Conservation (phyloP, 2,113 vertebrate genomes). For the Hyla sarda region DNA sequence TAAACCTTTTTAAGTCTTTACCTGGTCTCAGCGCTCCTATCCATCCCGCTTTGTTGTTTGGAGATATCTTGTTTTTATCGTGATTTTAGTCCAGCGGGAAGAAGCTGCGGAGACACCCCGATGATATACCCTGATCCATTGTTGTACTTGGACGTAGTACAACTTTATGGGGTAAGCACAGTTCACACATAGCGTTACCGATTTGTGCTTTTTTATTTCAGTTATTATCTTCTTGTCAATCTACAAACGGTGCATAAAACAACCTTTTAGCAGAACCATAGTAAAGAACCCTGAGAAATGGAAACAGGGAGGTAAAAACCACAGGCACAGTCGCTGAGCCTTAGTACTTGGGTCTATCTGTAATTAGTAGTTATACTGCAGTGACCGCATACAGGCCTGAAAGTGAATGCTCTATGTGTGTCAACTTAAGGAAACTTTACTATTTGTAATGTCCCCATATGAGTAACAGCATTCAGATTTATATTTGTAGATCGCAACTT, state of each 20-base stretch:
- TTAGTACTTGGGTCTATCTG: slow-evolving; percentile 36
- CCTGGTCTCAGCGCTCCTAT: too few species aligned
- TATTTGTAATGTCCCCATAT: slow-evolving; percentile 43
- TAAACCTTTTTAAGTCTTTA: too few species aligned
- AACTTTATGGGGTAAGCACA: too few species aligned
- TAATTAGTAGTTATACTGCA: slow-evolving; percentile 51
- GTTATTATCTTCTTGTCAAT: not conserved
- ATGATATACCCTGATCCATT: too few species aligned
- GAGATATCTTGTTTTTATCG: too few species aligned
- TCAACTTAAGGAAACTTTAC: slow-evolving; percentile 34
- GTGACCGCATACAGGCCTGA: not conserved
- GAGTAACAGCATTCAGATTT: slow-evolving; percentile 47
- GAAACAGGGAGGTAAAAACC: slow-evolving; percentile 42
- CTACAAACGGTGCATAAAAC: slow-evolving; percentile 1
- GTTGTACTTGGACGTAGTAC: too few species aligned
- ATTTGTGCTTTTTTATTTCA: too few species aligned
- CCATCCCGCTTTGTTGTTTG: too few species aligned
- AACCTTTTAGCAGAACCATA: slow-evolving; percentile 28
- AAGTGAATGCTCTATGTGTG: slow-evolving; percentile 50
- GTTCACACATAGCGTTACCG: too few species aligned
- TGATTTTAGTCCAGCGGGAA: too few species aligned
- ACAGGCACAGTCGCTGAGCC: slow-evolving; percentile 37
- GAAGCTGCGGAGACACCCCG: too few species aligned
- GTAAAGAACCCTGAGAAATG: slow-evolving; percentile 29
- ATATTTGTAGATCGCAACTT: slow-evolving; percentile 28